Percentiles rank a stretch among this genome's conserved stretches.
Evolutionary conservation across 1,140 invertebrate genomes (phyloP).

Genomic region (Pomacea maculata): DNA sequence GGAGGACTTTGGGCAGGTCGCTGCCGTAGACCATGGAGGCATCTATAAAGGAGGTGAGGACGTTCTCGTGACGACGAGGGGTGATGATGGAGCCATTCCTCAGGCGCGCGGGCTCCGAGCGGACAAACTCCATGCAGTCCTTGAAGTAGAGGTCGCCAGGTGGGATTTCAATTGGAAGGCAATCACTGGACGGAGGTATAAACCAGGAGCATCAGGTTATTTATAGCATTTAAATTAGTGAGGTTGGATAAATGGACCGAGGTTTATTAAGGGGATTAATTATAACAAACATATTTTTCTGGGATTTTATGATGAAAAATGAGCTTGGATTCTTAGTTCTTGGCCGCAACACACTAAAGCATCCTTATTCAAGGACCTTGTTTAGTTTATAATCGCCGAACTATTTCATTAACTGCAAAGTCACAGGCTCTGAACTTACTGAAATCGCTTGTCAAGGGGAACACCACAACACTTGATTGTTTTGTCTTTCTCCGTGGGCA

Average conservation of each 20-base stretch:
- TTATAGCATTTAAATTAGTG: not conserved
- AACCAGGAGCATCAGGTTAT: not conserved
- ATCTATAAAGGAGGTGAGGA: slow-evolving; percentile 93
- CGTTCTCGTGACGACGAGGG: slow-evolving; percentile 92
- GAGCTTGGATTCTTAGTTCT: too few species aligned
- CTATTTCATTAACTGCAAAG: not conserved
- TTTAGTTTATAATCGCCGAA: too few species aligned
- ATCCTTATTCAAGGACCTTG: too few species aligned
- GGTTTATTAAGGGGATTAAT: not conserved
- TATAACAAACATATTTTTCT: not conserved
- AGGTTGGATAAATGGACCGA: not conserved
- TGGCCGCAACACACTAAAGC: too few species aligned
- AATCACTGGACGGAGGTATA: slow-evolving; percentile 65
- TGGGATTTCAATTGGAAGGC: slow-evolving; percentile 88
- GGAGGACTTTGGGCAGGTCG: not conserved
- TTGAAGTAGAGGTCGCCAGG: slow-evolving; percentile 88
- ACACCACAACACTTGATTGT: slow-evolving; percentile 19
- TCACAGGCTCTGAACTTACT: not conserved
- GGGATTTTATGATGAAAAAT: too few species aligned
- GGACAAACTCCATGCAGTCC: slow-evolving; percentile 71
- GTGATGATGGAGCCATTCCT: slow-evolving; percentile 41
- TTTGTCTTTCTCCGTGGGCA: slow-evolving; percentile 9
- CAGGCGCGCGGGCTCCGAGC: slow-evolving; percentile 77
- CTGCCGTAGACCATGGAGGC: slow-evolving; percentile 90
- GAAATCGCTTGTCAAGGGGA: not conserved